A percentile compares a stretch with the other conserved stretches of the same genome.
Evolutionary conservation across 1,140 invertebrate species (phyloP).

Genomic region (Aphidius gifuensis): DNA sequence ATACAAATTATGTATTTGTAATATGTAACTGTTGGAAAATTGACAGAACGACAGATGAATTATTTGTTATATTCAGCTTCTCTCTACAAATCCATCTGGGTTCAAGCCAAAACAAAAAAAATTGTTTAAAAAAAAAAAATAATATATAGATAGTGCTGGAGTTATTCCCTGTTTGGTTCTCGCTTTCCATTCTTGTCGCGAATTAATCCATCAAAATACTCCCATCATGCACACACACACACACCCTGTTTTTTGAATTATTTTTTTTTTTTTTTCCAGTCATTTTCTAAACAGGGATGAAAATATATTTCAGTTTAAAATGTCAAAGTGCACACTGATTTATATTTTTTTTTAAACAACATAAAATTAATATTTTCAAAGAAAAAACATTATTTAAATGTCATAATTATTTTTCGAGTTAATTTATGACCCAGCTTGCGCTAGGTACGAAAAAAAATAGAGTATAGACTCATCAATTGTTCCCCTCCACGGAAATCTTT

Average conservation of each 20-base stretch:
- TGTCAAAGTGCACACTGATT: slow-evolving; percentile 5
- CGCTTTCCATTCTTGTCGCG: slow-evolving; percentile 47
- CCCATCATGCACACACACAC: slow-evolving; percentile 12
- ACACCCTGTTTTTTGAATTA: slow-evolving; percentile 14
- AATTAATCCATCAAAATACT: slow-evolving; percentile 54
- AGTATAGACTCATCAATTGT: slow-evolving; percentile 38
- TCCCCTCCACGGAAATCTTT: slow-evolving; percentile 28
- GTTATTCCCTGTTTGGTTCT: slow-evolving; percentile 37
- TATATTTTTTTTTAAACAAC: background rate
- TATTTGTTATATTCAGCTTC: slow-evolving; percentile 30
- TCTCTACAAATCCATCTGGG: slow-evolving; percentile 16
- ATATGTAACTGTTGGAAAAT: slow-evolving; percentile 16
- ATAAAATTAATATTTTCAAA: background rate
- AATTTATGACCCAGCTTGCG: slow-evolving; percentile 19
- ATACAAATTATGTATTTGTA: slow-evolving; percentile 20
- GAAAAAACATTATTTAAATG: background rate
- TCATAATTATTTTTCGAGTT: background rate
- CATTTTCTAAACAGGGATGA: slow-evolving; percentile 17
- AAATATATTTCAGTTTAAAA: slow-evolving; percentile 30
- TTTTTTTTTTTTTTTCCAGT: slow-evolving; percentile 14
- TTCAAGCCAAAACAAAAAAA: slow-evolving; percentile 14
- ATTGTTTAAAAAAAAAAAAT: slow-evolving; percentile 30
- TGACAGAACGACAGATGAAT: slow-evolving; percentile 23
- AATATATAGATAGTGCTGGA: background rate
- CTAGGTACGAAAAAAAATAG: slow-evolving; percentile 40